These are phyloP conservation scores for Pitangus sulphuratus DNA, from an alignment of 2,797 vertebrate species.

Conservation along the genomic window DNA sequence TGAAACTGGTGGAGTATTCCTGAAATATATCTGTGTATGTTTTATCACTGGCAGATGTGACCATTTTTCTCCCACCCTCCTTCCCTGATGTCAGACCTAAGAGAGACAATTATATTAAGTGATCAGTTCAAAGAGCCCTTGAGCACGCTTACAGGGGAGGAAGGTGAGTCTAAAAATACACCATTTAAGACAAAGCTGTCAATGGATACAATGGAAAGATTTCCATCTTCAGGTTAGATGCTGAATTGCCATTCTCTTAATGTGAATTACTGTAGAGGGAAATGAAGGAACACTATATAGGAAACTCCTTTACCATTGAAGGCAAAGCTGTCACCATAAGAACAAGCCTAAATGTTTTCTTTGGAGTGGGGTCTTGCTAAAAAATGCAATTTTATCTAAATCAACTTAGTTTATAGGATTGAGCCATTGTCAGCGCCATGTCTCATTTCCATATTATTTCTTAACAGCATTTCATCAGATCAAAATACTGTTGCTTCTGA, in stretches of 20 bases:
- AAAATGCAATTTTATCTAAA: neutral
- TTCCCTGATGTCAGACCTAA: neutral
- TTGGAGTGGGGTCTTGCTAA: neutral
- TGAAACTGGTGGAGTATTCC: neutral
- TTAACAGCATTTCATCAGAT: neutral
- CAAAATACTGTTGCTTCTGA: neutral
- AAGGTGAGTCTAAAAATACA: neutral
- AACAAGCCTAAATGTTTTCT: neutral
- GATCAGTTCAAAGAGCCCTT: neutral
- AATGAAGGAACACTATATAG: no score
- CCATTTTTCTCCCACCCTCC: neutral
- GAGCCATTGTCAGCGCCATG: accelerated
- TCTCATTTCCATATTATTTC: neutral
- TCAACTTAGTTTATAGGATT: neutral
- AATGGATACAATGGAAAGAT: no score
- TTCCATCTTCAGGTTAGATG: no score
- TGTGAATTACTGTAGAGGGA: no score
- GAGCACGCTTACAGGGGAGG: neutral
- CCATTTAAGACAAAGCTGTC: neutral
- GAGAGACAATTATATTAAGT: neutral
- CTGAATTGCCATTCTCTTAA: no score
- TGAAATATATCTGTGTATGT: neutral
- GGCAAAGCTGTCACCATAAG: neutral
- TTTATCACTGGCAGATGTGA: neutral
- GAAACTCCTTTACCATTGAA: neutral